These are phyloP conservation scores for Ladona fulva DNA, from an alignment of 1,140 invertebrate species.

Conservation along the genomic window DNA sequence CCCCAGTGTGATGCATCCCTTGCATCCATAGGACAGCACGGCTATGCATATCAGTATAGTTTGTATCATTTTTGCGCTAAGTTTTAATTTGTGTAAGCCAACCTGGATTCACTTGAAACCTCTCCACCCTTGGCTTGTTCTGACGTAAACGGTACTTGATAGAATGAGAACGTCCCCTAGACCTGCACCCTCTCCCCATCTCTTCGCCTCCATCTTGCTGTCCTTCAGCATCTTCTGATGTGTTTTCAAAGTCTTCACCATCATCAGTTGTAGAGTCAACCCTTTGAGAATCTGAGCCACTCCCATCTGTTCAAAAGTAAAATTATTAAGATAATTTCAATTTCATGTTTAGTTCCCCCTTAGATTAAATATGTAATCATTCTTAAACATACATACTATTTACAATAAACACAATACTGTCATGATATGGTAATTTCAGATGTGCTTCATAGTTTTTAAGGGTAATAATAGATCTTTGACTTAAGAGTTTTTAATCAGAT, in stretches of 20 bases:
- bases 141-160: constrained; percentile 42
- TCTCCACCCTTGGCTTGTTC: constrained; percentile 42
- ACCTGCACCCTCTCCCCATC: background rate
- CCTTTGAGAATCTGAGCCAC: background rate
- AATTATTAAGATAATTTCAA: constrained; percentile 15
- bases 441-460: too few species aligned
- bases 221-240: background rate
- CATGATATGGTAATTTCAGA: too few species aligned
- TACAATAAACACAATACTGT: background rate
- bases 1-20: too few species aligned
- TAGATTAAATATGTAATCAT: too few species aligned
- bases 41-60: too few species aligned
- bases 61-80: too few species aligned
- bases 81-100: too few species aligned
- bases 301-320: constrained; percentile 7
- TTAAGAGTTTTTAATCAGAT: too few species aligned
- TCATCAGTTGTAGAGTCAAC: constrained; percentile 16
- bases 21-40: too few species aligned
- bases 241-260: constrained; percentile 11
- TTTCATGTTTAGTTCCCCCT: too few species aligned
- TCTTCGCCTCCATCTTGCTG: constrained; percentile 28
- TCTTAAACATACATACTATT: too few species aligned
- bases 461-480: too few species aligned
- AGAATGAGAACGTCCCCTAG: constrained; percentile 20
- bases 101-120: constrained; percentile 40